Base-by-base conservation (phyloP, 1,140 invertebrate genomes). In the Cydia strobilella region DNA sequence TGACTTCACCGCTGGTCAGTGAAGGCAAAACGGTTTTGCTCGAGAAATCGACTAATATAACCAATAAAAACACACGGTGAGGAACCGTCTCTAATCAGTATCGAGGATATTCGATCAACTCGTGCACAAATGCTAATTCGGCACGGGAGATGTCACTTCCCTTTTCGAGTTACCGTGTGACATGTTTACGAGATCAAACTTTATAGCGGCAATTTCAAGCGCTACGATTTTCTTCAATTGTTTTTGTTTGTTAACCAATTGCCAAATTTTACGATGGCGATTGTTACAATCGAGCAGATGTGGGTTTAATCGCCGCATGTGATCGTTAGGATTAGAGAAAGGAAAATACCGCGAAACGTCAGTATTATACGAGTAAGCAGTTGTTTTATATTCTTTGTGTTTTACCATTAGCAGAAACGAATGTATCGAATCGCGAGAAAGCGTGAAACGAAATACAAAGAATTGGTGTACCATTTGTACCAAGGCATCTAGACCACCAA, bases 371-470 rank as follows among this genome's bases (percentile, higher is more conserved):
- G 6, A 39, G 18, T n/a, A 27, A 65, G 13, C 63, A 39, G 31
- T 39, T 42, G 31, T 18, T 69, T 69, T 35, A 20, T 35, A 69
- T 18, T 7, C 4, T 18, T 18, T 10, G 3, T 39, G 6, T 15
- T 69, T 69, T 39, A 66, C 63, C 27, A 31, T 69, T 18, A 13
- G 31, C 65, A 69, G 65, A 10, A 69, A 69, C 27, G 25, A 66
- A 66, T 66, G 63, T 66, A 35, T 39, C 65, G 35, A 69, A 69
- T 69, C 15, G 6, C 15, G 65, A 69, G 65, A 69, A 69, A 69
- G 65, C 65, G 65, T 39, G 65, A 69, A 69, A 39, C n/a, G 18
- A 10, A 35, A 69, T 31, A 69, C 27, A 18, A 31, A 35, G n/a
- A 39, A 12, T 18, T 65, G 62, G 62, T 65, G 1, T 48, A 48